Evolutionary conservation across 2,113 vertebrate species (phyloP), one percentile per base, ranked within the genome.

Genomic region (Otocyon megalotis): DNA sequence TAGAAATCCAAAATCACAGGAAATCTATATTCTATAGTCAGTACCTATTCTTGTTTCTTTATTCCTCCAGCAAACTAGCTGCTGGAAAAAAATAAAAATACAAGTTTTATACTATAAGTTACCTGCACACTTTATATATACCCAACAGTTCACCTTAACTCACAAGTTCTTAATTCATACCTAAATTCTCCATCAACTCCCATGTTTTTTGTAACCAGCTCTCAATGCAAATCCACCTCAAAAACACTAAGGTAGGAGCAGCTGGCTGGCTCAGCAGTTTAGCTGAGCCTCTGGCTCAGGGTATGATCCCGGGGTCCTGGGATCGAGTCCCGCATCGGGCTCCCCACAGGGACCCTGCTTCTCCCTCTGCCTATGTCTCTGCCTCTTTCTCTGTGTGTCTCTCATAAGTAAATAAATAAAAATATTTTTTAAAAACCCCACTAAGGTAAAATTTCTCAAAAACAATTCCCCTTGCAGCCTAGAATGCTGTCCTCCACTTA

Each of bases 61-160:
- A 60, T 5, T 71, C 24, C 14, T 63, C 26, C n/a, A 81, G 15
- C 50, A 85, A 94, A 67, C 76, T 7, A 94, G 35, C 35, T 89
- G 24, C 30, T 80, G 14, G 53, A 76, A 94, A 88, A 88, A 92
- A 85, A 37, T 65, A 85, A 88, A 85, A 80, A 83, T 85, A 30
- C 13, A 92, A 63, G 13, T 65, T 84, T 88, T 69, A 80, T 30
- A 22, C 2, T 77, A 13, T 37, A 62, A 63, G 24, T 67, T 56
- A 74, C 15, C 15, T 26, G 35, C 85, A 79, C 16, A 22, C 14
- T 80, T 48, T 76, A 9, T 30, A 62, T 48, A 63, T 13, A 50
- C 50, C 2, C 5, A 60, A 11, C 10, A 71, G 28, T 9, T 94
- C 84, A 85, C 53, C 65, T 72, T 85, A 92, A 58, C 28, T 48